Evolutionary conservation across 2,888 invertebrate genomes (phyloP).

Genomic region (Cyrtodaria siliqua): DNA sequence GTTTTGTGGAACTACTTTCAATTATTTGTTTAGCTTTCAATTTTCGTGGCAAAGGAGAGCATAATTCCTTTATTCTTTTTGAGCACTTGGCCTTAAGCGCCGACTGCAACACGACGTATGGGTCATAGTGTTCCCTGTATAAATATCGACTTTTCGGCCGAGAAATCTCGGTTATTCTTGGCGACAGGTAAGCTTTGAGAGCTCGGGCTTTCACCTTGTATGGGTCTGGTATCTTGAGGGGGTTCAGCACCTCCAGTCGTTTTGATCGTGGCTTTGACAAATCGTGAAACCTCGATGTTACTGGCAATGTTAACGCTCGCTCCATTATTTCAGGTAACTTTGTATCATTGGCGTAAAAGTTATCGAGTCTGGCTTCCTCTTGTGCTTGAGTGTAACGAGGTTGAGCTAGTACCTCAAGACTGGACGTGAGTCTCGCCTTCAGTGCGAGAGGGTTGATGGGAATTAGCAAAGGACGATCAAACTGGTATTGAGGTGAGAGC

Average conservation of each 20-base stretch:
- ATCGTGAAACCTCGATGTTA: conserved; percentile 6
- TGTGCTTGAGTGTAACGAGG: conserved; percentile 42
- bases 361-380: conserved; percentile 16
- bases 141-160: conserved; percentile 21
- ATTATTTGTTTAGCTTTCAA: background rate
- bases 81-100: conserved; percentile 40
- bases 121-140: conserved; percentile 25
- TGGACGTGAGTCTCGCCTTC: conserved; percentile 15
- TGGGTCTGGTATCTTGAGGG: conserved; percentile 13
- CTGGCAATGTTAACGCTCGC: conserved; percentile 6
- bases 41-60: conserved; percentile 27
- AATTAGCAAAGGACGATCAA: conserved; percentile 26
- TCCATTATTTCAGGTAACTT: conserved; percentile 9
- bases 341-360: conserved; percentile 15
- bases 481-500: conserved; percentile 25
- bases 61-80: conserved; percentile 30
- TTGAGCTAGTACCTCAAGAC: conserved; percentile 26
- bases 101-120: conserved; percentile 19
- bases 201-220: conserved; percentile 36
- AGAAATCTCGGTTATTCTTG: conserved; percentile 34
- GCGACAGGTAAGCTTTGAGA: conserved; percentile 21
- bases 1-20: background rate
- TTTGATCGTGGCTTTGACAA: conserved; percentile 26
- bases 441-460: conserved; percentile 28
- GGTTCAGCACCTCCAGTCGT: conserved; percentile 4